Conservation (phyloP, 2,888 invertebrate genomes). For the Craniophora ligustri region DNA sequence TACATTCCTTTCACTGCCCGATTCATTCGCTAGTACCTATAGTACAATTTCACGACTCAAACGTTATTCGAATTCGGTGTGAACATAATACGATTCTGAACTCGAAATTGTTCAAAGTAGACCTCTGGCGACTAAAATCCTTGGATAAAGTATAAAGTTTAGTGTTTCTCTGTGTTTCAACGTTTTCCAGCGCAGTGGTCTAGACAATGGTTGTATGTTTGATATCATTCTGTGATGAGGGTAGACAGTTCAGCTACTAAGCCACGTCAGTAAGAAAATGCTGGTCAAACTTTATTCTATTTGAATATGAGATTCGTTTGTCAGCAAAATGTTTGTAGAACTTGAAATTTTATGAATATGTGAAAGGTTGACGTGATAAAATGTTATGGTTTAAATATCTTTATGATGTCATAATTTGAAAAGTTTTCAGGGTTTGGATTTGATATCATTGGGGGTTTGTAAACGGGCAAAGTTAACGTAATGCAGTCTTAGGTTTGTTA, state of each 20-base stretch:
- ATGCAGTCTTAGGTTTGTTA: too few species aligned
- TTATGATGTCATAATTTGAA: too few species aligned
- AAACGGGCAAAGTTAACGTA: too few species aligned
- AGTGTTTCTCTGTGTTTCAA: constrained; percentile 34
- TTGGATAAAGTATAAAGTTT: constrained; percentile 48
- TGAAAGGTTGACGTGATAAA: not conserved
- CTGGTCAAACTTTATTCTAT: constrained; percentile 2
- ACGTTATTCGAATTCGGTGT: too few species aligned
- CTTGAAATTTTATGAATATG: constrained; percentile 22
- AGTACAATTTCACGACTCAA: too few species aligned
- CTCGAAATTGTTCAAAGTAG: too few species aligned
- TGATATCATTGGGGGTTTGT: too few species aligned
- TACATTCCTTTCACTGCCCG: too few species aligned
- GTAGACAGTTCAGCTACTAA: constrained; percentile 27
- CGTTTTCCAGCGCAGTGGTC: constrained; percentile 59
- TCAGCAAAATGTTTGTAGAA: constrained; percentile 19
- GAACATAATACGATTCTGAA: too few species aligned
- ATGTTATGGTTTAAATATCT: constrained; percentile 1
- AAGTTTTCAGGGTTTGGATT: too few species aligned
- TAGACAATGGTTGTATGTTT: constrained; percentile 55
- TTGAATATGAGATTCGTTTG: constrained; percentile 23
- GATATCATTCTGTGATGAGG: constrained; percentile 49
- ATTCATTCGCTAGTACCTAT: too few species aligned
- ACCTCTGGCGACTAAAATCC: constrained; percentile 8
- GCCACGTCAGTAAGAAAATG: not conserved